Conservation (phyloP, 2,797 vertebrate species). For the Babyrousa celebensis region DNA sequence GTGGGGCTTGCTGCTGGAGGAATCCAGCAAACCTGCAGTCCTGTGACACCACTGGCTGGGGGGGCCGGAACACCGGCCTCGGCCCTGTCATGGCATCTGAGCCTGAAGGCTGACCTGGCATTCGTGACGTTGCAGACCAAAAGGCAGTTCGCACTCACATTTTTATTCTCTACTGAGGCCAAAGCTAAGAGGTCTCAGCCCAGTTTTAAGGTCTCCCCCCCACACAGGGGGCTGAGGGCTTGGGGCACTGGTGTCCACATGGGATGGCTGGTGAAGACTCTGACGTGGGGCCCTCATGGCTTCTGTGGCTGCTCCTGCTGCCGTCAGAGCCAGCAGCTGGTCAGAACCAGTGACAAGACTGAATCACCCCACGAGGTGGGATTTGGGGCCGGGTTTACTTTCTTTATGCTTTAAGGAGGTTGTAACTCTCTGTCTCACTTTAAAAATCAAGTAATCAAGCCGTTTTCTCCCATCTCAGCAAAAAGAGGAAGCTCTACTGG, state of each 20-base stretch:
- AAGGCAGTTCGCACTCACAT: background rate
- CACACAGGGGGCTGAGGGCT: background rate
- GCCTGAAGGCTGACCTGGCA: background rate
- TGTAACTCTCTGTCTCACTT: background rate
- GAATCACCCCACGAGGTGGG: background rate
- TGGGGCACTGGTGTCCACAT: background rate
- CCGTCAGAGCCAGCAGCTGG: conserved; percentile 47
- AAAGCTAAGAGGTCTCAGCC: background rate
- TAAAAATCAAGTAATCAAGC: background rate
- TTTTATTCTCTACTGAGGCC: background rate
- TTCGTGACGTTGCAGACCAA: background rate
- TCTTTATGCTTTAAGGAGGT: background rate
- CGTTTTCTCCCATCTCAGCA: background rate
- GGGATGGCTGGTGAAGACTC: conserved; percentile 28
- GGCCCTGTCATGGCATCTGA: background rate
- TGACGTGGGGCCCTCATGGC: background rate
- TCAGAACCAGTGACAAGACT: conserved; percentile 61
- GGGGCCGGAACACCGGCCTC: background rate
- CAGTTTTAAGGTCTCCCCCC: background rate
- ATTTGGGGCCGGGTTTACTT: background rate
- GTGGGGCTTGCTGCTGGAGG: background rate
- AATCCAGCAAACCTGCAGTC: background rate
- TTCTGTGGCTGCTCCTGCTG: conserved; percentile 32
- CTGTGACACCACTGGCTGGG: background rate
- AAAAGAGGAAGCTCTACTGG: background rate